Conservation (phyloP, 1,140 invertebrate genomes). For the Batillaria attramentaria region DNA sequence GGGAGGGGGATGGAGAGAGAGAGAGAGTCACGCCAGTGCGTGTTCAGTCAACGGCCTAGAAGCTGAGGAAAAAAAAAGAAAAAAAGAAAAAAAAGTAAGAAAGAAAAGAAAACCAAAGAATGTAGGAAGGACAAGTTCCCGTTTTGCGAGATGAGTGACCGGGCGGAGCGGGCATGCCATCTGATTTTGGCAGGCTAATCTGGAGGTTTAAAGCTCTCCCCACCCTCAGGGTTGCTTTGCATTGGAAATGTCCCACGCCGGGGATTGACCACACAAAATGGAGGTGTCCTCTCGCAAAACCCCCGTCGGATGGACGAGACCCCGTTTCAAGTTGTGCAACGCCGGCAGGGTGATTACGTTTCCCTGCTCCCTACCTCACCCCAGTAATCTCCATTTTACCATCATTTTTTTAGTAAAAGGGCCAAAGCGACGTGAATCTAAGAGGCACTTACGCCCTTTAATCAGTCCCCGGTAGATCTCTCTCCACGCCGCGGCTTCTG, state of each 20-base stretch:
- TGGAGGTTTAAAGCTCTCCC: conserved; percentile 2
- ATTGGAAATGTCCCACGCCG: neutral
- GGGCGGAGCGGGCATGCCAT: neutral
- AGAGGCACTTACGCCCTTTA: too few relatives aligned
- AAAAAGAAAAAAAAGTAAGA: neutral
- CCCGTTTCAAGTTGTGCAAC: too few relatives aligned
- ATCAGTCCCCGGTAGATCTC: too few relatives aligned
- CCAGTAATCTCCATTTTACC: too few relatives aligned
- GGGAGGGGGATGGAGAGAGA: neutral
- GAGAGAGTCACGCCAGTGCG: neutral
- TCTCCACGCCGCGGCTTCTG: conserved; percentile 7
- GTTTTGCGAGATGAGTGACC: neutral
- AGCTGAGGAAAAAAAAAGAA: neutral
- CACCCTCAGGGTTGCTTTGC: neutral
- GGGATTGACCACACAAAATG: conserved; percentile 23
- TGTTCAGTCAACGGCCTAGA: neutral
- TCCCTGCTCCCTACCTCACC: too few relatives aligned
- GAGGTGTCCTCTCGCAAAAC: conserved; percentile 16
- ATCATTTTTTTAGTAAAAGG: too few relatives aligned
- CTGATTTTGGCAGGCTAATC: conserved; percentile 30
- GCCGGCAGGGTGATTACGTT: too few relatives aligned
- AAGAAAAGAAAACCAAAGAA: neutral
- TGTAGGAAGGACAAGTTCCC: neutral
- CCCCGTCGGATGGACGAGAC: too few relatives aligned
- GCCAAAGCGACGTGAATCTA: too few relatives aligned